Conservation (phyloP, 2,888 invertebrate species). For the Ichneumoninae sp. region DNA sequence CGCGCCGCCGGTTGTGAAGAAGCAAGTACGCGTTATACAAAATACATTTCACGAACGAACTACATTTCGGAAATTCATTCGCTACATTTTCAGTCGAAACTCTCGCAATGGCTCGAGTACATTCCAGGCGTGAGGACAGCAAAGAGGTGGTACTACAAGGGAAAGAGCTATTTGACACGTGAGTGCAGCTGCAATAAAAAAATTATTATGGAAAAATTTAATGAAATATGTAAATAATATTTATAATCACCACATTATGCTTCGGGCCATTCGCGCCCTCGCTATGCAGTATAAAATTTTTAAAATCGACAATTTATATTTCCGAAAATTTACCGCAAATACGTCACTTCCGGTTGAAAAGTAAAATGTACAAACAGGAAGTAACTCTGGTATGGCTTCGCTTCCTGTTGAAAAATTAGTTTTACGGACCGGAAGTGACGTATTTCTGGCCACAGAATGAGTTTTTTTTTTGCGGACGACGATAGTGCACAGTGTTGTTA, state of each 20-base stretch:
- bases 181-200: slow-evolving; percentile 45
- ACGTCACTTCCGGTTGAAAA: no score
- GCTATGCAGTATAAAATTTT: no score
- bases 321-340: no score
- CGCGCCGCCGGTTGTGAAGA: slow-evolving; percentile 58
- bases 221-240: slow-evolving; percentile 3
- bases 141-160: slow-evolving; percentile 72
- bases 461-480: no score
- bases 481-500: no score
- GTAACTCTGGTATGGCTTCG: no score
- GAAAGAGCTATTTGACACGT: slow-evolving; percentile 75
- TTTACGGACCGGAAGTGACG: no score
- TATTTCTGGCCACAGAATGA: no score
- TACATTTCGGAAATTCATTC: not conserved
- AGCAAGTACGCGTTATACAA: slow-evolving; percentile 56
- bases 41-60: not conserved
- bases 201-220: slow-evolving; percentile 15
- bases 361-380: no score
- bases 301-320: no score
- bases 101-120: slow-evolving; percentile 60
- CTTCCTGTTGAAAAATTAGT: no score
- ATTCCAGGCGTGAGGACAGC: slow-evolving; percentile 74
- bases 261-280: no score
- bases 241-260: not conserved
- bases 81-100: slow-evolving; percentile 66